Evolutionary conservation across 1,140 invertebrate genomes (phyloP).

Genomic region (Neotoxoptera formosana): DNA sequence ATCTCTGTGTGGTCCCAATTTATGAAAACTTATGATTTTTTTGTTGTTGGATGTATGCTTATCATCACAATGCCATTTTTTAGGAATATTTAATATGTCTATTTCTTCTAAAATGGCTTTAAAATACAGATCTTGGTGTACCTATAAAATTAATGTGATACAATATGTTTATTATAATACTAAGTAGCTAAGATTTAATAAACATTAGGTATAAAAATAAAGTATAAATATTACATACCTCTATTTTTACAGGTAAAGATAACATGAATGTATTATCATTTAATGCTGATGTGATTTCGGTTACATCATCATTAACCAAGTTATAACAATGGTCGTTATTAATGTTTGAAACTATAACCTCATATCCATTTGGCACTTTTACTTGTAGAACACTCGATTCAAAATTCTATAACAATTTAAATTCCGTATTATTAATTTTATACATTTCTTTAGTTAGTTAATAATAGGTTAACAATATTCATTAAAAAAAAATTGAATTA

Average conservation of each 20-base stretch:
- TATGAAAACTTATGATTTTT: not conserved
- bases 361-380: not conserved
- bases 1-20: not conserved
- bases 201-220: not conserved
- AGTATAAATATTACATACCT: not conserved
- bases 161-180: not conserved
- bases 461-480: too few relatives aligned
- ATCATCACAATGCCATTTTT: not conserved
- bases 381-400: not conserved
- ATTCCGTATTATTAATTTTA: not conserved
- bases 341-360: not conserved
- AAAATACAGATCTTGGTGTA: not conserved
- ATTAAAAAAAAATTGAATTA: not conserved
- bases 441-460: not conserved
- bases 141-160: not conserved
- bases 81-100: not conserved
- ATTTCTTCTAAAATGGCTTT: not conserved
- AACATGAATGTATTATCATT: not conserved
- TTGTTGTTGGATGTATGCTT: not conserved
- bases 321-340: not conserved
- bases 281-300: not conserved
- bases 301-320: not conserved
- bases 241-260: not conserved
- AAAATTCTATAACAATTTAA: not conserved
- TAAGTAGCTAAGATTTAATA: not conserved